Evolutionary conservation across 2,113 vertebrate genomes (phyloP).

Genomic region (Aythya baeri): DNA sequence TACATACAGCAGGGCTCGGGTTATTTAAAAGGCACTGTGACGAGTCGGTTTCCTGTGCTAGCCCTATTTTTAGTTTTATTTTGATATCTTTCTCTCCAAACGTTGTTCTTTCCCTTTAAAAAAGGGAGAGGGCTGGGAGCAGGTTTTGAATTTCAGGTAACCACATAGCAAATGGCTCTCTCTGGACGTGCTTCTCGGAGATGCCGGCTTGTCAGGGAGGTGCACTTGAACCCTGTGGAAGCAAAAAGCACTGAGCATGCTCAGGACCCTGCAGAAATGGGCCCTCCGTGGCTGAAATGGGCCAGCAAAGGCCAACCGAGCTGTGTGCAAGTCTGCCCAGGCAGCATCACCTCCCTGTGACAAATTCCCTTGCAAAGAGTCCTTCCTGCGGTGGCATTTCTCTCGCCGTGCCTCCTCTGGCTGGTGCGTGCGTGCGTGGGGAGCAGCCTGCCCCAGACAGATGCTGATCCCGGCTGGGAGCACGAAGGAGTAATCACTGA

Average conservation of each 20-base stretch:
- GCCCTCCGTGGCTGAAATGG: not conserved
- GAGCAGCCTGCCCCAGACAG: not conserved
- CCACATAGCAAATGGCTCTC: not conserved
- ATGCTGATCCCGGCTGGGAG: not conserved
- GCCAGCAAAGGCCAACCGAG: not conserved
- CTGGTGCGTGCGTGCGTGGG: fast-evolving
- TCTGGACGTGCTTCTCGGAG: not conserved
- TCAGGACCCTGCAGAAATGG: not conserved
- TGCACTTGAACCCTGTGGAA: not conserved
- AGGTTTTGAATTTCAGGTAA: not conserved
- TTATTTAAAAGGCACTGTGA: conserved; percentile 42
- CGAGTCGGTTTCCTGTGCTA: not conserved
- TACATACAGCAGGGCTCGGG: conserved; percentile 28
- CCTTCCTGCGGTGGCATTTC: not conserved
- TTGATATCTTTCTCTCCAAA: not conserved
- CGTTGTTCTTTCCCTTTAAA: not conserved
- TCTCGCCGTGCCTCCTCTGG: not conserved
- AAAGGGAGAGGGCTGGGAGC: not conserved
- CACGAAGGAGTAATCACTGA: not conserved
- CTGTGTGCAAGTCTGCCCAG: not conserved
- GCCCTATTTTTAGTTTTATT: conserved; percentile 57
- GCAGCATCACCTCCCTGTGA: not conserved
- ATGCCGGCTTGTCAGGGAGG: not conserved
- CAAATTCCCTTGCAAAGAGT: not conserved
- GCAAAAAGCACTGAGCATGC: not conserved